Conservation (phyloP, 2,888 invertebrate species). For the Chaetoderma sp. region DNA sequence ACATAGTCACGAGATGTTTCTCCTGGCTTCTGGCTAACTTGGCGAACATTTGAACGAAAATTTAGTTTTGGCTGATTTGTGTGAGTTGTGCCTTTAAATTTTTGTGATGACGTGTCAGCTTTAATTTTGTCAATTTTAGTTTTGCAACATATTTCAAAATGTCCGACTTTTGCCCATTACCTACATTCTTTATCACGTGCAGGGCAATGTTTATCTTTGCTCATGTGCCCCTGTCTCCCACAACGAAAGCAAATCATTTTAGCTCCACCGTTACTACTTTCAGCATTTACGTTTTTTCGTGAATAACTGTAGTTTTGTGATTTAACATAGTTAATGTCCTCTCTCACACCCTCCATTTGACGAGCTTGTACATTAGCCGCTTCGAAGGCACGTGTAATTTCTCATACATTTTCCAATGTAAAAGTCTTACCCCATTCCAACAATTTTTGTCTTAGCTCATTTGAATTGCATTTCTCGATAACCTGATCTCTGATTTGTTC, state of each 20-base stretch:
- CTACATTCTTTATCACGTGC: not conserved
- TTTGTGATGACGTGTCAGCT: too few relatives aligned
- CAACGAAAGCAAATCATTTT: constrained; percentile 2
- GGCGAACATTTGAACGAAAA: too few relatives aligned
- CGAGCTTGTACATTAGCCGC: constrained; percentile 2
- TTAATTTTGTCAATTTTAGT: too few relatives aligned
- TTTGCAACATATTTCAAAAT: not conserved
- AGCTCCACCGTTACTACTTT: too few relatives aligned
- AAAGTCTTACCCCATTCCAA: not conserved
- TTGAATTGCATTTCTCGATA: not conserved
- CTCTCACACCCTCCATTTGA: not conserved
- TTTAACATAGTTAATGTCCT: constrained; percentile 1
- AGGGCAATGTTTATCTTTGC: not conserved
- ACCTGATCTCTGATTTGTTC: not conserved
- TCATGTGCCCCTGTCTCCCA: not conserved
- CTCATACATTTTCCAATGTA: not conserved
- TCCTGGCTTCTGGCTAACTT: too few relatives aligned
- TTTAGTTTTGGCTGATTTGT: too few relatives aligned
- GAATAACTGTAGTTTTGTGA: too few relatives aligned
- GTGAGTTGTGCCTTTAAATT: too few relatives aligned
- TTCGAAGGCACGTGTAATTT: constrained; percentile 1
- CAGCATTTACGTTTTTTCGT: too few relatives aligned
- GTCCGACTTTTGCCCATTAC: not conserved
- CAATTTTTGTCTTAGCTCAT: not conserved
- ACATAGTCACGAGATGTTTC: constrained; percentile 7